A percentile compares a stretch with the other conserved stretches of the same genome.
Evolutionary conservation across 2,797 vertebrate genomes (phyloP).

Genomic region (Micromesistius poutassou): DNA sequence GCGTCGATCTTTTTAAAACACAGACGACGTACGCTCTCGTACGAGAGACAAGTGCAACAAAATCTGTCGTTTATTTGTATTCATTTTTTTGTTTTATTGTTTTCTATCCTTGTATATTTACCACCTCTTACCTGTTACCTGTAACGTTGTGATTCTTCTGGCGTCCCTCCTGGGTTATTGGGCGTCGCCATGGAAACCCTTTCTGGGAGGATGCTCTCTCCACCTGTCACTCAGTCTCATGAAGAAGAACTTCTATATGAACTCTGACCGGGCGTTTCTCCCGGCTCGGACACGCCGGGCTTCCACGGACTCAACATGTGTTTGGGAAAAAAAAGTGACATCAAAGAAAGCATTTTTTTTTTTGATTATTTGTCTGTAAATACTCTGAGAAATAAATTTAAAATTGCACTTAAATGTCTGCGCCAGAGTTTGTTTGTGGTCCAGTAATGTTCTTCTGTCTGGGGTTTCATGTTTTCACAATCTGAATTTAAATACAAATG

Average conservation of each 20-base stretch:
- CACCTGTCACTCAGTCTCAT: slow-evolving; percentile 27
- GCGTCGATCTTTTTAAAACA: background rate
- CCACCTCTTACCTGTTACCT: slow-evolving; percentile 19
- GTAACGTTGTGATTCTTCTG: background rate
- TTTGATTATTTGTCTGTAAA: slow-evolving; percentile 68
- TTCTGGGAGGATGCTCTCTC: slow-evolving; percentile 33
- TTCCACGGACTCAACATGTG: background rate
- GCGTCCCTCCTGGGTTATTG: slow-evolving; percentile 23
- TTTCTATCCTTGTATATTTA: slow-evolving; percentile 16
- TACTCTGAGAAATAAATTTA: slow-evolving; percentile 74
- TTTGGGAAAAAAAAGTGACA: slow-evolving; percentile 23
- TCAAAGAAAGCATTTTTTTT: slow-evolving; percentile 49
- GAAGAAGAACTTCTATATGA: background rate
- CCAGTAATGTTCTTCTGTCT: background rate
- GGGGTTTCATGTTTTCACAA: too few species aligned
- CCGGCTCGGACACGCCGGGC: background rate
- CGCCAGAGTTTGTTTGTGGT: slow-evolving; percentile 11
- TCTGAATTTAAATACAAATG: background rate
- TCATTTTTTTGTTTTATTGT: background rate
- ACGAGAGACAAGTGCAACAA: background rate
- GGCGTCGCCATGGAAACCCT: slow-evolving; percentile 41
- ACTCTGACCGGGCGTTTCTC: background rate
- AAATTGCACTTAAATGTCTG: slow-evolving; percentile 64
- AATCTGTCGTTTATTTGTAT: background rate
- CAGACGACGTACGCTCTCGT: background rate